These are phyloP conservation scores for Baronia brevicornis DNA, from an alignment of 2,888 invertebrate genomes.

Conservation along the genomic window DNA sequence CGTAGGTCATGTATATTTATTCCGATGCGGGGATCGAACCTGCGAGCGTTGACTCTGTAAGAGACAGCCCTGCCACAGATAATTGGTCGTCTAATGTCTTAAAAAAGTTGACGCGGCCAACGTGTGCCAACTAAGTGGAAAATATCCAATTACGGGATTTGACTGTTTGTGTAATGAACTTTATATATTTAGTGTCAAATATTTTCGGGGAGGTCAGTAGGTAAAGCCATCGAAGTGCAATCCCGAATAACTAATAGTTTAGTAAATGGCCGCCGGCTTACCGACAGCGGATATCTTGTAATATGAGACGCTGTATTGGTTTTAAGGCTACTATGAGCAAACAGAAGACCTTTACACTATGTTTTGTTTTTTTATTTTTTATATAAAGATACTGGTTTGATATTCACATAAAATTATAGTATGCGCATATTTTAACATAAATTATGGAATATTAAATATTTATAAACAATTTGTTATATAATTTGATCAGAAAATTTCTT, in stretches of 20 bases:
- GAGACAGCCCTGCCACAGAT: too few species aligned
- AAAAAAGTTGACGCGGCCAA: conserved; percentile 10
- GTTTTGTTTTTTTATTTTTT: too few species aligned
- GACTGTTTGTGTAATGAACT: conserved; percentile 63
- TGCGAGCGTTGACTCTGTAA: too few species aligned
- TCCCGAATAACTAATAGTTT: conserved; percentile 66
- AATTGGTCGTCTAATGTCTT: background rate
- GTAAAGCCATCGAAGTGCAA: conserved; percentile 68
- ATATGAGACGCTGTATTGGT: conserved; percentile 52
- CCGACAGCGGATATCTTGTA: conserved; percentile 57
- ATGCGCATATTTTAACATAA: too few species aligned
- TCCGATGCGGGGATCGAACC: too few species aligned
- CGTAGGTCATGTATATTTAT: too few species aligned
- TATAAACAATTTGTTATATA: too few species aligned
- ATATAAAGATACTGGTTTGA: too few species aligned
- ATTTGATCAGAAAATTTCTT: too few species aligned
- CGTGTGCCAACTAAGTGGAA: conserved; percentile 36
- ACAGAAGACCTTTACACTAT: conserved; percentile 30
- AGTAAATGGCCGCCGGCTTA: conserved; percentile 53
- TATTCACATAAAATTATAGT: too few species aligned
- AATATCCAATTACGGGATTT: conserved; percentile 63
- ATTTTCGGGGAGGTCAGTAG: conserved; percentile 58
- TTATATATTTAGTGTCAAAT: conserved; percentile 57
- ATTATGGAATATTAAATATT: too few species aligned
- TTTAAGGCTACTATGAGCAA: conserved; percentile 47